These are phyloP conservation scores for Heterocephalus glaber DNA, from an alignment of 2,113 vertebrate species.

Conservation along the genomic window DNA sequence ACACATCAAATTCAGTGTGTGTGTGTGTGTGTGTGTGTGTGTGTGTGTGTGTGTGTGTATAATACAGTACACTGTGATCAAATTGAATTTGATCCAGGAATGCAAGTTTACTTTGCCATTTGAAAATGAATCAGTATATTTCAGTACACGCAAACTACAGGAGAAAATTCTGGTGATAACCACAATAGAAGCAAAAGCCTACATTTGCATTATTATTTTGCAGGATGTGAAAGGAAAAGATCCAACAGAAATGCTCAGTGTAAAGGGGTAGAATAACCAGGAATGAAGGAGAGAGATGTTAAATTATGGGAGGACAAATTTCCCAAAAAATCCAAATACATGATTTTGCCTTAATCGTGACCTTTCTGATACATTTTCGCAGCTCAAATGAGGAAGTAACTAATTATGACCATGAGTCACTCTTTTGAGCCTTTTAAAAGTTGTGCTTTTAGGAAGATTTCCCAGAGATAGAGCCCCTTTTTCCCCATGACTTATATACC, in stretches of 20 bases:
- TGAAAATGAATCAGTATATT: neutral
- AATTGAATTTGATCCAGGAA: neutral
- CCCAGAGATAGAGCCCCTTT: neutral
- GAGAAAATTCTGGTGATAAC: neutral
- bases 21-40: neutral
- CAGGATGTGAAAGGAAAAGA: neutral
- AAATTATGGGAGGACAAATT: neutral
- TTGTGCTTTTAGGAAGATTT: neutral
- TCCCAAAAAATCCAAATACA: neutral
- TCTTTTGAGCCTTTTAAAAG: neutral
- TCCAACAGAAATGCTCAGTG: neutral
- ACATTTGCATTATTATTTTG: neutral
- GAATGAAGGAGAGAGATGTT: neutral
- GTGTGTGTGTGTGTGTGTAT: neutral
- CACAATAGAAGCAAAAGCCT: neutral
- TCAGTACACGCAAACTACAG: neutral
- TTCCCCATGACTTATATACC: neutral
- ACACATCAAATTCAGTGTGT: neutral
- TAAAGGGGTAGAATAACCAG: neutral
- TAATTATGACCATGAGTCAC: neutral
- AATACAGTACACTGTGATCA: neutral
- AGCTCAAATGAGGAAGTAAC: neutral
- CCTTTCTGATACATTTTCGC: neutral
- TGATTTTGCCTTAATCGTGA: neutral
- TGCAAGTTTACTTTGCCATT: neutral